Evolutionary conservation across 2,797 vertebrate genomes (phyloP).

Genomic region (Paratrypauchen microcephalus): DNA sequence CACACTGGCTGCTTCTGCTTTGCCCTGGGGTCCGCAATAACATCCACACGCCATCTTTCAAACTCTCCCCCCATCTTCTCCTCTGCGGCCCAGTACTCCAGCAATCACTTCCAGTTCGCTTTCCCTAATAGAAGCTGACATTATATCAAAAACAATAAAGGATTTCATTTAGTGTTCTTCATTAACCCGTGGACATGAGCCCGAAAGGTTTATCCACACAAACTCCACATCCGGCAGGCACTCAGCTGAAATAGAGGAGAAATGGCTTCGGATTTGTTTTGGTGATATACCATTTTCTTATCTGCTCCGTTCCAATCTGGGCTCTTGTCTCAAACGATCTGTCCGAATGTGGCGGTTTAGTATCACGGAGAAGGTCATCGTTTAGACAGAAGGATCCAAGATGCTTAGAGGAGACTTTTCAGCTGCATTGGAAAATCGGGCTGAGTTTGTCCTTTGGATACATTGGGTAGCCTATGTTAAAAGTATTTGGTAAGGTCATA

Average conservation of each 20-base stretch:
- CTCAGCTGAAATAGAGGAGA: slow-evolving; percentile 60
- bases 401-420: neutral
- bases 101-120: slow-evolving; percentile 67
- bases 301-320: slow-evolving; percentile 34
- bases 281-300: slow-evolving; percentile 25
- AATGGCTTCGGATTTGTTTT: slow-evolving; percentile 36
- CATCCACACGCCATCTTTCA: slow-evolving; percentile 18
- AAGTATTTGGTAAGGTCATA: neutral
- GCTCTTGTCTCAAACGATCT: slow-evolving; percentile 39
- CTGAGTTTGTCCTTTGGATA: neutral
- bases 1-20: slow-evolving; percentile 54
- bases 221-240: slow-evolving; percentile 61
- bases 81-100: slow-evolving; percentile 57
- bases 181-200: slow-evolving; percentile 76
- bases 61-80: slow-evolving; percentile 17
- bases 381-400: slow-evolving; percentile 26
- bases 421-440: neutral
- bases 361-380: slow-evolving; percentile 23
- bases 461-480: neutral
- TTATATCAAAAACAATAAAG: slow-evolving; percentile 98
- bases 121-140: slow-evolving; percentile 92
- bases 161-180: slow-evolving; percentile 92
- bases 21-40: slow-evolving; percentile 56
- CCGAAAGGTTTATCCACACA: slow-evolving; percentile 44
- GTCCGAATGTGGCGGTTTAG: slow-evolving; percentile 30